Evolutionary conservation across 92 coral and sea anemone species (phyloP).

Genomic region (Virgularia gustaviana): DNA sequence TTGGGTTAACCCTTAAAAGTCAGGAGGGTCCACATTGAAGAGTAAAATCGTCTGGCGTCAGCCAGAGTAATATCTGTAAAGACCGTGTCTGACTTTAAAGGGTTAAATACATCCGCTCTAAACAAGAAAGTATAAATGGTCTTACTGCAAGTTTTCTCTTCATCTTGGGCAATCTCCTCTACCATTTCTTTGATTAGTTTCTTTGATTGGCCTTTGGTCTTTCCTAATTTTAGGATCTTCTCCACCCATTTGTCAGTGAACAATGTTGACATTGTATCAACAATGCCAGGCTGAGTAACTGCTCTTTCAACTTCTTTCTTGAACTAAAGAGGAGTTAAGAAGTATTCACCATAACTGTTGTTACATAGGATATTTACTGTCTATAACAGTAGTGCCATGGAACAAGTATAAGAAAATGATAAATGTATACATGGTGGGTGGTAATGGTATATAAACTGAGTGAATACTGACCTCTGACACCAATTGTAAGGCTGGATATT

Average conservation of each 20-base stretch:
- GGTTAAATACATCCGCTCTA: too few relatives aligned
- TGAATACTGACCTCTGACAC: slow-evolving; percentile 27
- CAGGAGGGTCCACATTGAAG: too few relatives aligned
- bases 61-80: too few relatives aligned
- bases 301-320: slow-evolving; percentile 41
- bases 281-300: neutral
- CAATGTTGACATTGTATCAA: neutral
- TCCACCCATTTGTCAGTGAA: neutral
- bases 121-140: too few relatives aligned
- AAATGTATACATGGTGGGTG: neutral
- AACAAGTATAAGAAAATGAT: too few relatives aligned
- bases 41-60: too few relatives aligned
- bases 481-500: slow-evolving; percentile 42
- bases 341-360: too few relatives aligned
- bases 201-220: neutral
- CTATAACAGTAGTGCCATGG: too few relatives aligned
- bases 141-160: neutral
- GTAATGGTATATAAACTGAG: neutral
- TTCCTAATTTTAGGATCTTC: neutral
- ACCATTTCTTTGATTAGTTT: neutral
- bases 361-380: too few relatives aligned
- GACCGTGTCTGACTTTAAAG: too few relatives aligned
- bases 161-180: neutral
- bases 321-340: slow-evolving; percentile 2
- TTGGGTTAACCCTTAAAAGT: too few relatives aligned